Evolutionary conservation across 2,888 invertebrate genomes (phyloP).

Genomic region (Chrysotoxum bicinctum): DNA sequence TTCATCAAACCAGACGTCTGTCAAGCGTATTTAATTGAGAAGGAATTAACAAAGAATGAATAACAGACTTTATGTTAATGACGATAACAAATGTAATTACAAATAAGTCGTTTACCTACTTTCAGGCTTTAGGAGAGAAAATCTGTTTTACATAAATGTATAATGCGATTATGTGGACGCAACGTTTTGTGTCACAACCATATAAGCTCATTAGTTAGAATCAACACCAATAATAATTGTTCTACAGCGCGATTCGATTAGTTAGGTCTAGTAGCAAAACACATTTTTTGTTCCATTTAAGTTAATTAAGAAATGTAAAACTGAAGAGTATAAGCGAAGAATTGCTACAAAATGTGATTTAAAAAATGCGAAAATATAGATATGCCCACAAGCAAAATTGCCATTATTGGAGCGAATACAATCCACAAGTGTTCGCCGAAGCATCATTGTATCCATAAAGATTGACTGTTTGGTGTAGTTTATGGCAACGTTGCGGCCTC

Average conservation of each 20-base stretch:
- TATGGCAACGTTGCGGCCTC: no score
- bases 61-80: constrained; percentile 2
- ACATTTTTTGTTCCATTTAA: no score
- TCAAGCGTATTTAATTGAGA: background rate
- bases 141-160: constrained; percentile 6
- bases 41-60: background rate
- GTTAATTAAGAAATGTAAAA: no score
- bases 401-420: no score
- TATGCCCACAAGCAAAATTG: no score
- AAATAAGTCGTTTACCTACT: background rate
- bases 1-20: background rate
- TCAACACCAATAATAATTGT: constrained; percentile 13
- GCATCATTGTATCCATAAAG: no score
- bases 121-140: constrained; percentile 3
- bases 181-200: constrained; percentile 28
- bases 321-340: no score
- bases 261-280: background rate
- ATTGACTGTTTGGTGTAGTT: no score
- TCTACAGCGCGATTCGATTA: background rate
- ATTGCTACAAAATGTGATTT: no score
- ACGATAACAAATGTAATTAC: constrained; percentile 39
- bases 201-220: constrained; percentile 11
- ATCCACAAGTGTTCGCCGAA: no score
- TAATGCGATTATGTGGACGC: constrained; percentile 49
- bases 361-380: no score